These are phyloP conservation scores for Rhodinocichla rosea DNA, from an alignment of 2,113 vertebrate species.

Conservation along the genomic window DNA sequence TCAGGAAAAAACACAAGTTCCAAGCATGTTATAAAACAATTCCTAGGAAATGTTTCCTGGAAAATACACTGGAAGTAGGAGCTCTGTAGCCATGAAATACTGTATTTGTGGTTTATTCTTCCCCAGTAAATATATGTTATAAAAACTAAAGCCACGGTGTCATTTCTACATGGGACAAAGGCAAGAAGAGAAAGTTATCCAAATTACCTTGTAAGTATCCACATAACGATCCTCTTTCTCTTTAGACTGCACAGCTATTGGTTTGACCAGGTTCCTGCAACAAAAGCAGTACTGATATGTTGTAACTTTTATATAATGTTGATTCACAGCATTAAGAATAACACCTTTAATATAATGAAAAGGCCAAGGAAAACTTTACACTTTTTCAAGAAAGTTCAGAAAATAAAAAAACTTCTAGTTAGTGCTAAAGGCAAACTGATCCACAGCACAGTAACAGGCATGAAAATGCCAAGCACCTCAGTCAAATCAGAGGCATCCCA, in stretches of 20 bases:
- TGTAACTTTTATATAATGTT: not conserved
- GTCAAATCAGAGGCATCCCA: not conserved
- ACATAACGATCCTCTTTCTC: slow-evolving; percentile 98
- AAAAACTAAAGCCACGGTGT: not conserved
- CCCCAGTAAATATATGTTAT: not conserved
- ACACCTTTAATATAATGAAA: not conserved
- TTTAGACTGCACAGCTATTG: slow-evolving; percentile 97
- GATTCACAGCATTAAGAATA: not conserved
- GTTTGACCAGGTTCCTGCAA: slow-evolving; percentile 90
- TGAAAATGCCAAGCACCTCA: not conserved
- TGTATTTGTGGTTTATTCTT: not conserved
- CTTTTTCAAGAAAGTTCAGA: not conserved
- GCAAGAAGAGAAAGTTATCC: not conserved
- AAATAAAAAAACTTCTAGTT: not conserved
- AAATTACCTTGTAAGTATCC: slow-evolving; percentile 90
- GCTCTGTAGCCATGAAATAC: not conserved
- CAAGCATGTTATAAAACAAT: not conserved
- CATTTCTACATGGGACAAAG: not conserved
- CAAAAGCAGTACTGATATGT: not conserved
- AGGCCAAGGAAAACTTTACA: not conserved
- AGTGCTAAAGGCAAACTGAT: not conserved
- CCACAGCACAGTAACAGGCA: not conserved
- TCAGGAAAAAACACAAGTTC: not conserved
- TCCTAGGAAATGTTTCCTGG: not conserved
- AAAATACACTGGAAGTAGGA: not conserved